phyloP scores from a whole-genome alignment of 2,888 invertebrate genomes.

The Tetramorium bicarinatum region DNA sequence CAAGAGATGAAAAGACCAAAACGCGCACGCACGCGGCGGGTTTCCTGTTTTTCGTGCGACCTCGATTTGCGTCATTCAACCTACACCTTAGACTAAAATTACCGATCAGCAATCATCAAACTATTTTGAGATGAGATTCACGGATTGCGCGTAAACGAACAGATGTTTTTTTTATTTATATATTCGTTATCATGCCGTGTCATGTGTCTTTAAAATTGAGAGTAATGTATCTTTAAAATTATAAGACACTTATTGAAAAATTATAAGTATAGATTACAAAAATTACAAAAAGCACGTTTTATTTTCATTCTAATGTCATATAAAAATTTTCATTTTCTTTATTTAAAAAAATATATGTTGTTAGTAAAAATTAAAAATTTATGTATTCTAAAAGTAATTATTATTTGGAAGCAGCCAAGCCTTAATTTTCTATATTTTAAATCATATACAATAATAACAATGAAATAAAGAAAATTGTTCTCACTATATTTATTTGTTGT shows the following conservation, averaged over 20 bases:
- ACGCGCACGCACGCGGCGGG: constrained; percentile 22
- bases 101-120: constrained; percentile 78
- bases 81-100: constrained; percentile 84
- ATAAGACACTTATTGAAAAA: neutral
- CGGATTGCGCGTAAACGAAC: constrained; percentile 31
- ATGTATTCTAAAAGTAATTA: neutral
- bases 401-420: neutral
- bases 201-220: neutral
- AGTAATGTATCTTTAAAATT: neutral
- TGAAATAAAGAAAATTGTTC: neutral
- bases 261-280: neutral
- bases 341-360: neutral
- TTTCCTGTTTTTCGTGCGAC: constrained; percentile 79
- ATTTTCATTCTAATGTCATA: neutral
- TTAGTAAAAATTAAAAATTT: neutral
- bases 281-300: neutral
- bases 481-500: neutral
- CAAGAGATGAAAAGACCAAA: constrained; percentile 34
- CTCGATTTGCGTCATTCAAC: constrained; percentile 81
- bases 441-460: neutral
- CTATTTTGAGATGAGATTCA: constrained; percentile 76
- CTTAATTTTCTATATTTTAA: constrained; percentile 4
- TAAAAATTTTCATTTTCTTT: neutral
- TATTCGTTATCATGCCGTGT: neutral
- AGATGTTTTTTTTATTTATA: constrained; percentile 24